Percentiles rank a stretch among this genome's conserved stretches.
Conservation (phyloP, 2,888 invertebrate species). For the Plusia festucae region DNA sequence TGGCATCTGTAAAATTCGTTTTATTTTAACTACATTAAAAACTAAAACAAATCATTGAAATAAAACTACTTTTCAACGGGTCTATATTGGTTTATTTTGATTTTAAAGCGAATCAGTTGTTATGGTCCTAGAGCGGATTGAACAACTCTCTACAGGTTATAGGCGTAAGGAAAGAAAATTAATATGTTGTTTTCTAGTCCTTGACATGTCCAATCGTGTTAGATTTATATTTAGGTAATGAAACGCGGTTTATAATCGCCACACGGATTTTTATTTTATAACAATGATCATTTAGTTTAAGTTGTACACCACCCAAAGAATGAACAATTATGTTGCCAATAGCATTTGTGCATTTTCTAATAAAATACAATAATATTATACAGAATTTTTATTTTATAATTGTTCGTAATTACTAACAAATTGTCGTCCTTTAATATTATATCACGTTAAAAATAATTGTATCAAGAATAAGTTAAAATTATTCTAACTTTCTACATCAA, state of each 20-base stretch:
- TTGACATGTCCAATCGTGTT: conserved; percentile 35
- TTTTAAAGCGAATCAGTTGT: too few relatives aligned
- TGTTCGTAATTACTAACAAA: conserved; percentile 37
- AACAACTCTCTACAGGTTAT: too few relatives aligned
- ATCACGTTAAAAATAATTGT: not conserved
- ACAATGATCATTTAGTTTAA: conserved; percentile 52
- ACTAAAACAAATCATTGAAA: too few relatives aligned
- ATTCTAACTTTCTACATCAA: not conserved
- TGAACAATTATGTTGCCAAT: conserved; percentile 58
- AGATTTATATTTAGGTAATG: conserved; percentile 31
- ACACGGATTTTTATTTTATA: conserved; percentile 51
- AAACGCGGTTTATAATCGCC: conserved; percentile 28
- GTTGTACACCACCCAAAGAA: conserved; percentile 54
- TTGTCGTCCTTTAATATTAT: conserved; percentile 10
- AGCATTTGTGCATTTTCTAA: conserved; percentile 67
- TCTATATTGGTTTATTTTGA: too few relatives aligned
- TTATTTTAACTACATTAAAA: conserved; percentile 20
- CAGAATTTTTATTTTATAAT: conserved; percentile 49
- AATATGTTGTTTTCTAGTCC: conserved; percentile 23
- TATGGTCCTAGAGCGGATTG: too few relatives aligned
- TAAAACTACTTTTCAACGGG: too few relatives aligned
- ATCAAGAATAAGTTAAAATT: not conserved
- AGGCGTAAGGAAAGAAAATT: too few relatives aligned
- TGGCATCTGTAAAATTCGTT: conserved; percentile 41
- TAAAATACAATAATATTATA: conserved; percentile 50